phyloP scores from a whole-genome alignment of 2,797 vertebrate species.

The Alfaro cultratus region DNA sequence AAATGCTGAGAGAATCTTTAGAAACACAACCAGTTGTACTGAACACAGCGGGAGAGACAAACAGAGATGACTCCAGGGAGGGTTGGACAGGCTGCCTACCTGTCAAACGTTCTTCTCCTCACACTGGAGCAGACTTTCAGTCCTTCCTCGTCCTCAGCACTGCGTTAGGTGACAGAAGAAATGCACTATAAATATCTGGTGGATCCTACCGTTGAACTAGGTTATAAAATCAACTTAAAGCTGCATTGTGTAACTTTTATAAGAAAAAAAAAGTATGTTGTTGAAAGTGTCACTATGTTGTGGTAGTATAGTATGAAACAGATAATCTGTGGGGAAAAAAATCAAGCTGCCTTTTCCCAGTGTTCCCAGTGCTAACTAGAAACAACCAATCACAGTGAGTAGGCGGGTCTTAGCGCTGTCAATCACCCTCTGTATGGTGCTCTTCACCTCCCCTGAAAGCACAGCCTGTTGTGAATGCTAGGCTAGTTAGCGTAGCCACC shows the following conservation, averaged over 20 bases:
- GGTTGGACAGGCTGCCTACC: constrained; percentile 39
- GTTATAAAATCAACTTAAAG: neutral
- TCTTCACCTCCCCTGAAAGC: too few species aligned
- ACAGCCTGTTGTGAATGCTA: too few species aligned
- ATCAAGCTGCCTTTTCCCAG: too few species aligned
- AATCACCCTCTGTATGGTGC: too few species aligned
- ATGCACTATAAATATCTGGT: neutral
- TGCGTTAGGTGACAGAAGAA: constrained; percentile 5
- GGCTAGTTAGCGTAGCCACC: too few species aligned
- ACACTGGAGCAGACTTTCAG: constrained; percentile 18
- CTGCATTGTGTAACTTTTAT: neutral
- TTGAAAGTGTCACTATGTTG: neutral
- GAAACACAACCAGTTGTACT: neutral
- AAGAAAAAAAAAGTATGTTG: neutral
- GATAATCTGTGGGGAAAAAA: too few species aligned
- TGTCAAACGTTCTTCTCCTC: constrained; percentile 53
- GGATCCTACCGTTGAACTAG: neutral
- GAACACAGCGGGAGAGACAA: constrained; percentile 8
- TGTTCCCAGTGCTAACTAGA: too few species aligned
- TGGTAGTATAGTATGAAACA: neutral
- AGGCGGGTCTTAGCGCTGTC: too few species aligned
- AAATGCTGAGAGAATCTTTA: neutral
- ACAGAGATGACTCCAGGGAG: neutral
- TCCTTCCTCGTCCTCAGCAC: constrained; percentile 2
- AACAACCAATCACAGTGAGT: too few species aligned